Evolutionary conservation across 2,888 invertebrate species (phyloP).

Genomic region (Caenorhabditis sinica): DNA sequence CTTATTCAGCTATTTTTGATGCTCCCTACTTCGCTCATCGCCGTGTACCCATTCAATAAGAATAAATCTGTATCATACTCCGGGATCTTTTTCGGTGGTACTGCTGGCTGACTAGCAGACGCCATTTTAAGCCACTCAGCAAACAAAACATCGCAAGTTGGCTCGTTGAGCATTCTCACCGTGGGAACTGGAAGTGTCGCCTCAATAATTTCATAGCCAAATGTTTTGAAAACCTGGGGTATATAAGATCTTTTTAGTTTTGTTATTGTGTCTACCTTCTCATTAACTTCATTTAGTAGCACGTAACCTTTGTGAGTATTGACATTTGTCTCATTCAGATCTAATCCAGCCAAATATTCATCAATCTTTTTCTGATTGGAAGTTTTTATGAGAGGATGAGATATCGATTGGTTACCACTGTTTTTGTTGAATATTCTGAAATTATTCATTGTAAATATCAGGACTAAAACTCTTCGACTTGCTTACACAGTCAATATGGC

Average conservation of each 20-base stretch:
- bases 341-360: neutral
- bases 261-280: neutral
- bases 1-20: too few species aligned
- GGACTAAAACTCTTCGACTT: too few species aligned
- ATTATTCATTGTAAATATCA: too few species aligned
- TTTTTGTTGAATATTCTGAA: too few species aligned
- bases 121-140: constrained; percentile 21
- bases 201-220: constrained; percentile 26
- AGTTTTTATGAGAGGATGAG: too few species aligned
- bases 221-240: constrained; percentile 30
- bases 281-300: constrained; percentile 20
- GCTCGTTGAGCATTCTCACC: constrained; percentile 37
- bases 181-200: constrained; percentile 32
- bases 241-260: neutral
- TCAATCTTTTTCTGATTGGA: neutral
- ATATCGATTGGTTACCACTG: too few species aligned
- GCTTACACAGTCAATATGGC: too few species aligned
- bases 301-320: constrained; percentile 35
- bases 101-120: neutral
- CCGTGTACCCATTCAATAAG: constrained; percentile 1
- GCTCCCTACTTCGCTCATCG: neutral
- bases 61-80: neutral
- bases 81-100: constrained; percentile 12
- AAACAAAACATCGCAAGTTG: constrained; percentile 25
- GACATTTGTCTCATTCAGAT: constrained; percentile 11